A percentile compares a stretch with the other conserved stretches of the same genome.
phyloP scores from a whole-genome alignment of 37 sponge, comb jelly and placozoan species.

The Eunapius fragilis region DNA sequence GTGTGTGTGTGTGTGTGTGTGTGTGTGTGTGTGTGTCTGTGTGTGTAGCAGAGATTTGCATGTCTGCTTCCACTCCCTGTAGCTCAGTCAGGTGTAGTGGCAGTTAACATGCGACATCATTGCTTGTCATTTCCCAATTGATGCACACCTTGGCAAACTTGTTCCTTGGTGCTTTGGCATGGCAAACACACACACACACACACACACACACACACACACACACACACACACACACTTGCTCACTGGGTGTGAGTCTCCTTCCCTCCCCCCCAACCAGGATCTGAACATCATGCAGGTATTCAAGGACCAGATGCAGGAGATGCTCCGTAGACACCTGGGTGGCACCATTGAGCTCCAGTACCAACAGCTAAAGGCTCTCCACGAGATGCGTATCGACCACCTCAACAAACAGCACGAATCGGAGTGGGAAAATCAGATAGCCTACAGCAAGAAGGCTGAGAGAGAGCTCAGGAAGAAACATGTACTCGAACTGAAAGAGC shows the following conservation, averaged over 20 bases:
- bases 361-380: constrained; percentile 87
- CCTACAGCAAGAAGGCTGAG: constrained; percentile 90
- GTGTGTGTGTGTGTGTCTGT: background rate
- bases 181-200: too few species aligned
- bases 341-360: constrained; percentile 82
- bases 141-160: too few species aligned
- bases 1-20: background rate
- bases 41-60: background rate
- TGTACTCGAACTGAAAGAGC: constrained; percentile 89
- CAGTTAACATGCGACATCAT: too few species aligned
- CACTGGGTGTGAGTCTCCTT: too few species aligned
- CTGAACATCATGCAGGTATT: constrained; percentile 89
- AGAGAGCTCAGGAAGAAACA: constrained; percentile 97
- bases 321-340: constrained; percentile 73
- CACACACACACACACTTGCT: background rate
- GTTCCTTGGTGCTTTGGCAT: too few species aligned
- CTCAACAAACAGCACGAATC: constrained; percentile 84
- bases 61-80: background rate
- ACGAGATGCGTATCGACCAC: constrained; percentile 86
- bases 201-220: too few species aligned
- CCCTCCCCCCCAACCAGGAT: constrained; percentile 68
- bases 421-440: constrained; percentile 96
- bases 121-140: too few species aligned
- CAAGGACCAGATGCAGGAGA: constrained; percentile 90
- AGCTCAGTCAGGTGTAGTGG: too few species aligned